These are phyloP conservation scores for Amphimallon solstitiale DNA, from an alignment of 2,888 invertebrate genomes.

Conservation along the genomic window DNA sequence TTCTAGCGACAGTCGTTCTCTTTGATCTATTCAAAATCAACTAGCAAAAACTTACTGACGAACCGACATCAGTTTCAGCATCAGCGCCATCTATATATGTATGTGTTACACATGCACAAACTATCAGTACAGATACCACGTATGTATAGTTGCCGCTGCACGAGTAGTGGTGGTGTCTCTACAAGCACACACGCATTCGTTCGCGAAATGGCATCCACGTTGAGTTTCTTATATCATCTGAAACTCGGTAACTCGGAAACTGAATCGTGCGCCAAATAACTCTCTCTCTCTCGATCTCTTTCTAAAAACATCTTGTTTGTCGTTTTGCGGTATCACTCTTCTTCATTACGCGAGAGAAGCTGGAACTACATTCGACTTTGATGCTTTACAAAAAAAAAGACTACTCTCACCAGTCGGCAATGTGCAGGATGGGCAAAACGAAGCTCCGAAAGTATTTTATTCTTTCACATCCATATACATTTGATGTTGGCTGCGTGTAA, in stretches of 20 bases:
- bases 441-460: no score
- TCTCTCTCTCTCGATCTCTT: not conserved
- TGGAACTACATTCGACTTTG: constrained; percentile 16
- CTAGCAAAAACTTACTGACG: constrained; percentile 6
- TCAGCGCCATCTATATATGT: no score
- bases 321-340: constrained; percentile 19
- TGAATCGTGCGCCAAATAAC: not conserved
- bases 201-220: no score
- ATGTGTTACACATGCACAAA: not conserved
- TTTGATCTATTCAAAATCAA: constrained; percentile 36
- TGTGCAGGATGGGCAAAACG: no score
- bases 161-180: no score
- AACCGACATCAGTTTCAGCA: no score
- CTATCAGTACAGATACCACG: not conserved
- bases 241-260: no score
- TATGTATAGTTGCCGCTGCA: no score
- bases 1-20: not conserved
- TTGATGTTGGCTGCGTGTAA: no score
- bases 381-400: constrained; percentile 26
- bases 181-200: no score
- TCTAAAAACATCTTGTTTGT: constrained; percentile 20
- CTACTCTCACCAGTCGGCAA: not conserved
- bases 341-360: constrained; percentile 9
- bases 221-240: no score
- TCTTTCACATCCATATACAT: no score